These are phyloP conservation scores for Spilogale gracilis DNA, from an alignment of 2,113 vertebrate species.

Conservation along the genomic window DNA sequence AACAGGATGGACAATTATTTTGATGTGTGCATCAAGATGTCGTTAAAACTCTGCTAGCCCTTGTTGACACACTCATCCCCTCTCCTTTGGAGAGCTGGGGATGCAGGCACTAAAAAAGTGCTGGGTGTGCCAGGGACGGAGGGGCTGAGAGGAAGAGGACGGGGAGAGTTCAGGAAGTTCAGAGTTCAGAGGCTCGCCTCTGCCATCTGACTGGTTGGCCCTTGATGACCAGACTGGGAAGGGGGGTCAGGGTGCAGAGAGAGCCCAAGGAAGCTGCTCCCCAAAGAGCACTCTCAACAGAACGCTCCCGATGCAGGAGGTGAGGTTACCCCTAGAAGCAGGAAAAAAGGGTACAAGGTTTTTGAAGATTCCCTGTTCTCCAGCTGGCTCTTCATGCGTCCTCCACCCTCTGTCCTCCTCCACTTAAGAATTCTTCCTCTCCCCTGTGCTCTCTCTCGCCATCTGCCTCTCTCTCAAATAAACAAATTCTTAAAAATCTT, in stretches of 20 bases:
- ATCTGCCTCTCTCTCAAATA: no score
- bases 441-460: not conserved
- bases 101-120: not conserved
- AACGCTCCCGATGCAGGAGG: not conserved
- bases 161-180: accelerated
- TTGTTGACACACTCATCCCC: accelerated
- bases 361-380: not conserved
- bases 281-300: accelerated
- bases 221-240: accelerated
- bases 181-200: no score
- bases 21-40: accelerated
- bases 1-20: accelerated
- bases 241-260: accelerated
- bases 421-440: not conserved
- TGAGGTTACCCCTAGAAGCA: not conserved
- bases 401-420: not conserved
- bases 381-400: not conserved
- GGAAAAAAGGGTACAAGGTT: not conserved
- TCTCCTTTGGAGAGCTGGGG: not conserved
- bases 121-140: accelerated
- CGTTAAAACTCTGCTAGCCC: accelerated
- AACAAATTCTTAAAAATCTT: no score
- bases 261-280: not conserved
- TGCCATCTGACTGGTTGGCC: not conserved
- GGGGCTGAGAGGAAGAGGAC: no score